A percentile compares a stretch with the other conserved stretches of the same genome.
Conservation (phyloP, 2,113 vertebrate species). For the Macroglossus sobrinus region DNA sequence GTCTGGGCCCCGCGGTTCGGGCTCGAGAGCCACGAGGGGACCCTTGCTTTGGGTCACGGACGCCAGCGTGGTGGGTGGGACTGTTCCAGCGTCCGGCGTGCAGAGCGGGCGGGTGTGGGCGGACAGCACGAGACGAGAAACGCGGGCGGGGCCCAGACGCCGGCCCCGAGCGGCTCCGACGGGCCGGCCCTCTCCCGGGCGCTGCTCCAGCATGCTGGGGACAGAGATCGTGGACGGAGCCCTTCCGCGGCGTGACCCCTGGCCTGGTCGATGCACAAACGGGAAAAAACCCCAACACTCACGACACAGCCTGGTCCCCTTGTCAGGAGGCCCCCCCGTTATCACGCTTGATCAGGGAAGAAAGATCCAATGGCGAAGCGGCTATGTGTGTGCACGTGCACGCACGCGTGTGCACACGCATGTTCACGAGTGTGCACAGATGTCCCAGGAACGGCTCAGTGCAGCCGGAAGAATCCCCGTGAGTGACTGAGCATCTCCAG, state of each 20-base stretch:
- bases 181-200: too few relatives aligned
- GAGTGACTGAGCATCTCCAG: accelerated
- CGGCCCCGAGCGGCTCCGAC: accelerated
- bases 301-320: not conserved
- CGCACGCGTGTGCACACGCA: too few relatives aligned
- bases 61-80: accelerated
- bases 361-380: accelerated
- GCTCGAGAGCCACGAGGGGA: accelerated
- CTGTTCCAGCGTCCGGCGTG: accelerated
- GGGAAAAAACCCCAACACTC: not conserved
- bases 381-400: not conserved
- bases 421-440: too few relatives aligned
- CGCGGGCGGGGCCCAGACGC: accelerated
- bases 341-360: not conserved
- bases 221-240: accelerated
- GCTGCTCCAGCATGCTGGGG: accelerated
- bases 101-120: not conserved
- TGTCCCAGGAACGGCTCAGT: accelerated
- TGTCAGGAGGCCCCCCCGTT: too few relatives aligned
- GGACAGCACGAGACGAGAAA: accelerated
- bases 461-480: accelerated
- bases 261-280: accelerated
- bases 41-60: accelerated
- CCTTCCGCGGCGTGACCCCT: not conserved
- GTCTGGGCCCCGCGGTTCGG: accelerated